A percentile compares a stretch with the other conserved stretches of the same genome.
Evolutionary conservation across 2,888 invertebrate genomes (phyloP).

Genomic region (Ophion obscuratus): DNA sequence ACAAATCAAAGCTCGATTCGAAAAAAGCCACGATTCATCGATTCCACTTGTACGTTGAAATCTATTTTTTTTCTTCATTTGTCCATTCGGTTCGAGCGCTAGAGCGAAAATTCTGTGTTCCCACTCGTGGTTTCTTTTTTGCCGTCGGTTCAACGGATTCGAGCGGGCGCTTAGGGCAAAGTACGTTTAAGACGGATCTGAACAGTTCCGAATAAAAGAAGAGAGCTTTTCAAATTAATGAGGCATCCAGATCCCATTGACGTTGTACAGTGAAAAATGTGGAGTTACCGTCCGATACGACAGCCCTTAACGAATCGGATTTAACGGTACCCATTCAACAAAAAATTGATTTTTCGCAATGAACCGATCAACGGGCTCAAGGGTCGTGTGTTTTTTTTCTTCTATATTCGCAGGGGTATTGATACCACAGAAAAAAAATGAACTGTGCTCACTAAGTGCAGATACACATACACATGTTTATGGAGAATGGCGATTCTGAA

Average conservation of each 20-base stretch:
- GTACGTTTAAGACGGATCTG: neutral
- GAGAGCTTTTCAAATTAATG: constrained; percentile 32
- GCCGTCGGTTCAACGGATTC: neutral
- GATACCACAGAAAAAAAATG: neutral
- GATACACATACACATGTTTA: neutral
- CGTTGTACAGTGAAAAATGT: constrained; percentile 6
- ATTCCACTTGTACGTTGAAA: neutral
- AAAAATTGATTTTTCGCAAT: constrained; percentile 13
- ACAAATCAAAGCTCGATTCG: neutral
- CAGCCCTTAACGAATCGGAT: constrained; percentile 13
- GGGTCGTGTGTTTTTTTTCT: neutral
- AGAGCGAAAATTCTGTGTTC: neutral
- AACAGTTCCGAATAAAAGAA: constrained; percentile 6
- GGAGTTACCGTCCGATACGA: neutral
- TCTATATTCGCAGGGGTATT: neutral
- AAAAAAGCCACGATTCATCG: neutral
- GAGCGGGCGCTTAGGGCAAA: neutral
- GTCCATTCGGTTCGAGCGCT: neutral
- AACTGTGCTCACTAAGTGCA: neutral
- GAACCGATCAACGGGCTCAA: neutral
- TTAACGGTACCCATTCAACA: constrained; percentile 23
- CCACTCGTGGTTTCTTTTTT: neutral
- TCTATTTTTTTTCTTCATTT: neutral
- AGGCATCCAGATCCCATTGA: constrained; percentile 25
- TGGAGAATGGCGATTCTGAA: neutral